phyloP scores from a whole-genome alignment of 2,888 invertebrate genomes.

The Heterodera filipjevi region DNA sequence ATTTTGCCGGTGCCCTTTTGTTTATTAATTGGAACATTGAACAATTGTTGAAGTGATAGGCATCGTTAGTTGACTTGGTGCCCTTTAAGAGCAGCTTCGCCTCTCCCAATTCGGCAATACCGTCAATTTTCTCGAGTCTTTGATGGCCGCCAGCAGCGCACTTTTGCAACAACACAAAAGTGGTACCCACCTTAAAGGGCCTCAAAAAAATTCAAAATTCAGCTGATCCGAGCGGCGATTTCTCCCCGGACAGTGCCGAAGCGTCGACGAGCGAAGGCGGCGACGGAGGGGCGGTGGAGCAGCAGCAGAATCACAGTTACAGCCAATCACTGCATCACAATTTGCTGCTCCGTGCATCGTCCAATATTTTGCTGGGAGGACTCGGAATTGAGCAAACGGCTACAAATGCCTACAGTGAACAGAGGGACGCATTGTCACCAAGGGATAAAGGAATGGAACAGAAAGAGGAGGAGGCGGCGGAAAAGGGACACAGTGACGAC shows the following conservation, averaged over 20 bases:
- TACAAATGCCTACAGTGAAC: neutral
- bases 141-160: constrained; percentile 25
- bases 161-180: constrained; percentile 20
- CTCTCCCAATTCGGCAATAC: constrained; percentile 13
- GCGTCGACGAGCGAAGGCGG: constrained; percentile 46
- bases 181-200: neutral
- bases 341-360: neutral
- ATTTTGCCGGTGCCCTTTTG: neutral
- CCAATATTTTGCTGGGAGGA: constrained; percentile 2
- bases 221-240: neutral
- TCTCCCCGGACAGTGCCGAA: constrained; percentile 43
- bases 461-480: neutral
- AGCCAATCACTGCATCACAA: neutral
- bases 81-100: constrained; percentile 2
- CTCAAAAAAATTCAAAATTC: neutral
- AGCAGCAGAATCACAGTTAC: neutral
- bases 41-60: too few species aligned
- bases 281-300: constrained; percentile 31
- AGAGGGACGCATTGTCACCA: neutral
- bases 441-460: neutral
- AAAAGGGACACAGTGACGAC: neutral
- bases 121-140: constrained; percentile 9
- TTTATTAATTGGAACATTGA: too few species aligned
- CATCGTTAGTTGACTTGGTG: neutral
- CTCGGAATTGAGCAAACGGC: neutral